Conservation (phyloP, 2,113 vertebrate species). For the Thunnus maccoyii region DNA sequence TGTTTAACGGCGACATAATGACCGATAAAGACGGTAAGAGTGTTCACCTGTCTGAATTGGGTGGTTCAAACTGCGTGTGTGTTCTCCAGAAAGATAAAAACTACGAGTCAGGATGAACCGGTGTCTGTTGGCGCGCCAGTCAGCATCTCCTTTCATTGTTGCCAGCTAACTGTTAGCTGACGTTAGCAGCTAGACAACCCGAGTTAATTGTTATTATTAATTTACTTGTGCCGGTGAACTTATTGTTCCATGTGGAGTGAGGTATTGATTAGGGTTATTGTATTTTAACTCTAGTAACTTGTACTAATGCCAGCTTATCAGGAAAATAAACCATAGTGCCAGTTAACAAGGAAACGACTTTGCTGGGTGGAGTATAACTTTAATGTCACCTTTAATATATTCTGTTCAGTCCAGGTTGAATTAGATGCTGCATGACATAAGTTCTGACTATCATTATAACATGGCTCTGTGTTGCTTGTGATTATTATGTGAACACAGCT, state of each 20-base stretch:
- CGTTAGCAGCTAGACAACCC: slow-evolving; percentile 38
- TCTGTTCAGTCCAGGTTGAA: background rate
- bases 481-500: slow-evolving; percentile 76
- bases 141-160: slow-evolving; percentile 71
- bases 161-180: slow-evolving; percentile 56
- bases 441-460: background rate
- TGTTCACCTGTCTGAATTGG: background rate
- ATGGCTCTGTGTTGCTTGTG: background rate
- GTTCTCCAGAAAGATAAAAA: background rate
- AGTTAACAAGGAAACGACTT: background rate
- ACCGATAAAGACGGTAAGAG: slow-evolving; percentile 94
- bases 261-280: background rate
- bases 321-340: background rate
- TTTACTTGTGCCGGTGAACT: background rate
- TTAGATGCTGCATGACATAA: background rate
- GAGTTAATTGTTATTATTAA: background rate
- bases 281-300: background rate
- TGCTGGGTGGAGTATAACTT: background rate
- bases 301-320: background rate
- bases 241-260: background rate
- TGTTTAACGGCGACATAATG: slow-evolving; percentile 78
- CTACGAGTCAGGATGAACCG: background rate
- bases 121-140: slow-evolving; percentile 59
- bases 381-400: too few relatives aligned
- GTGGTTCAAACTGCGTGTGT: background rate